Evolutionary conservation across 2,888 invertebrate species (phyloP).

Genomic region (Lasius fuliginosus): DNA sequence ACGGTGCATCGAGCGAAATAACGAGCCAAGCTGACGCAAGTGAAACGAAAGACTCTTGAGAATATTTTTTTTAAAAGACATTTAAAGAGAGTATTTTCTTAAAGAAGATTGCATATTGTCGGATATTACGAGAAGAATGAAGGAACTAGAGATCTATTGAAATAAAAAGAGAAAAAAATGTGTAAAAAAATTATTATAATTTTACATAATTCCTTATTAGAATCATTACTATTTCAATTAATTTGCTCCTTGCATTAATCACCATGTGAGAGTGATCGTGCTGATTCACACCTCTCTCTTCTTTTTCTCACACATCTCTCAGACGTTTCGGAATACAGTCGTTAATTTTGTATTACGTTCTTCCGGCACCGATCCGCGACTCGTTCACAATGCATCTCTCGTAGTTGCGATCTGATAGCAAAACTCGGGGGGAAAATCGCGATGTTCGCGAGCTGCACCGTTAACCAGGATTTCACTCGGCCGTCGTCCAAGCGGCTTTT

Average conservation of each 20-base stretch:
- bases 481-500: slow-evolving; percentile 47
- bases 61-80: background rate
- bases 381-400: slow-evolving; percentile 22
- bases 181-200: background rate
- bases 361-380: slow-evolving; percentile 7
- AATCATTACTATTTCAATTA: background rate
- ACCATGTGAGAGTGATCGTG: background rate
- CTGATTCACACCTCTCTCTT: too few relatives aligned
- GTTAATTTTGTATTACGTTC: background rate
- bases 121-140: background rate
- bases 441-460: slow-evolving; percentile 51
- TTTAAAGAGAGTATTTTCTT: background rate
- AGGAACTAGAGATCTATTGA: background rate
- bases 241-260: background rate
- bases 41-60: background rate
- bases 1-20: slow-evolving; percentile 33
- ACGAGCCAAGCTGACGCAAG: background rate
- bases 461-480: slow-evolving; percentile 45
- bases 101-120: background rate
- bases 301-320: background rate
- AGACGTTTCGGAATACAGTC: background rate
- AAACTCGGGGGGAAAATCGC: slow-evolving; percentile 16
- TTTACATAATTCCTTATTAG: background rate
- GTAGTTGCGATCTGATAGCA: slow-evolving; percentile 43
- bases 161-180: background rate